A percentile compares a stretch with the other conserved stretches of the same genome.
Conservation (phyloP, 2,888 invertebrate genomes). For the Rhagium mordax region DNA sequence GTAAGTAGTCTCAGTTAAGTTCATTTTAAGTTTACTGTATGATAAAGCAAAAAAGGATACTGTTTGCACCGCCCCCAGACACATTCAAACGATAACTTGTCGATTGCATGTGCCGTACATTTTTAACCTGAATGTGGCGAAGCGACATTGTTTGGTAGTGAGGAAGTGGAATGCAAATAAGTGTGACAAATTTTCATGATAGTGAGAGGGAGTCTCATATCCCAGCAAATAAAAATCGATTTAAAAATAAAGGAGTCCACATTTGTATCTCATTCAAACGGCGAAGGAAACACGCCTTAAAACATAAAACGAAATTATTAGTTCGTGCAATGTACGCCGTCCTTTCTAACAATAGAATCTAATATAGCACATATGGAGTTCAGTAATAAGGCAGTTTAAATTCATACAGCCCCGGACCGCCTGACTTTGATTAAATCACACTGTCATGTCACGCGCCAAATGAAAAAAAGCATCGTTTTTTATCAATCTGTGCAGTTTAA, state of each 20-base stretch:
- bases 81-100: not conserved
- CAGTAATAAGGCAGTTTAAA: conserved; percentile 64
- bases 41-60: not conserved
- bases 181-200: conserved; percentile 27
- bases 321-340: conserved; percentile 48
- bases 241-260: conserved; percentile 33
- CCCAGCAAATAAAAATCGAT: conserved; percentile 38
- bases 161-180: conserved; percentile 31
- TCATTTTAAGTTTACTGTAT: too few species aligned
- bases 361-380: conserved; percentile 61
- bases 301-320: conserved; percentile 53
- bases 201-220: not conserved
- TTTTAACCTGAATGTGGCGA: not conserved
- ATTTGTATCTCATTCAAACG: conserved; percentile 37
- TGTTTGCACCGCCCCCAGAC: not conserved
- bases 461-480: conserved; percentile 45
- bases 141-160: conserved; percentile 2
- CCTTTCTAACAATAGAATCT: conserved; percentile 58
- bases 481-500: conserved; percentile 33
- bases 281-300: conserved; percentile 34
- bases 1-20: too few species aligned
- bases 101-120: not conserved
- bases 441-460: conserved; percentile 61
- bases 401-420: conserved; percentile 59
- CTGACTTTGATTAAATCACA: conserved; percentile 63